Conservation (phyloP, 2,888 invertebrate species). For the Stenichneumon culpator region DNA sequence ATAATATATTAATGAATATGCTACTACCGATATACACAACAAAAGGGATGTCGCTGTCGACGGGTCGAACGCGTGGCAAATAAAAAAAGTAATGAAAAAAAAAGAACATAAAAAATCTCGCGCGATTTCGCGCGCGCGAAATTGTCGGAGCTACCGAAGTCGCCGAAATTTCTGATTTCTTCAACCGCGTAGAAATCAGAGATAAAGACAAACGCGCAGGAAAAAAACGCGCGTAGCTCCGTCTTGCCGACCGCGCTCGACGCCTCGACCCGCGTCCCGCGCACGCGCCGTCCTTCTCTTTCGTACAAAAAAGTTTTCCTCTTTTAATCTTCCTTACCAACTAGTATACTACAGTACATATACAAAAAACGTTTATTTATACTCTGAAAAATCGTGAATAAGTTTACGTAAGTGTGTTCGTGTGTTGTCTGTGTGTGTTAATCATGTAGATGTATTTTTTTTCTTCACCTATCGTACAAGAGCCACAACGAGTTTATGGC, state of each 20-base stretch:
- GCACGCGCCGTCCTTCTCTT: constrained; percentile 57
- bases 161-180: constrained; percentile 20
- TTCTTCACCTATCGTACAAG: constrained; percentile 56
- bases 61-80: constrained; percentile 84
- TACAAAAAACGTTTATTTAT: constrained; percentile 81
- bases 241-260: constrained; percentile 80
- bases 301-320: constrained; percentile 77
- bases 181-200: constrained; percentile 11
- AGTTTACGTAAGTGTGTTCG: constrained; percentile 19
- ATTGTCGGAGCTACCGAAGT: constrained; percentile 3
- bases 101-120: no score
- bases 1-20: constrained; percentile 81
- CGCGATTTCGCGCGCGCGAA: not conserved
- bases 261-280: constrained; percentile 51
- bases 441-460: constrained; percentile 10
- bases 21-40: constrained; percentile 82
- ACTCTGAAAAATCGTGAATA: constrained; percentile 71
- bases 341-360: constrained; percentile 84
- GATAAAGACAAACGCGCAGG: constrained; percentile 2
- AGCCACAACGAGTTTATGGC: constrained; percentile 53
- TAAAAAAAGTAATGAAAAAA: no score
- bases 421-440: constrained; percentile 27
- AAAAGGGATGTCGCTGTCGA: constrained; percentile 70
- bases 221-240: not conserved
- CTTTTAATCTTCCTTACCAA: constrained; percentile 38